A percentile compares a stretch with the other conserved stretches of the same genome.
These are phyloP conservation scores for Simalia tracyae DNA, from an alignment of 2,797 vertebrate species.

Conservation along the genomic window DNA sequence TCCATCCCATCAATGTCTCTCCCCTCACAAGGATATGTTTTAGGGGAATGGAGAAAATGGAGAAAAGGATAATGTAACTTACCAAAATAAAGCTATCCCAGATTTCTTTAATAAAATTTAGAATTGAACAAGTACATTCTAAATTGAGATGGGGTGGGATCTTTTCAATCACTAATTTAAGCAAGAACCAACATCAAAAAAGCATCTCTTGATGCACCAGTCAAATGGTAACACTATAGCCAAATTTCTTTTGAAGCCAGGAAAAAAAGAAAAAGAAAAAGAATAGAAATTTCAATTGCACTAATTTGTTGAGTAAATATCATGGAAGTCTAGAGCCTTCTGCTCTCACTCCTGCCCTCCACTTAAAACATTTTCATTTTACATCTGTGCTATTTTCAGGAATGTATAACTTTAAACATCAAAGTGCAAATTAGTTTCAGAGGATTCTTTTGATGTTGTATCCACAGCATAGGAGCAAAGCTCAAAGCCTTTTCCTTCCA, in stretches of 20 bases:
- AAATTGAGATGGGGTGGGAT: neutral
- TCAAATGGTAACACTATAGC: neutral
- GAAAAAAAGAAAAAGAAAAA: neutral
- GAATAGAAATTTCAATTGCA: neutral
- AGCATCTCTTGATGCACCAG: neutral
- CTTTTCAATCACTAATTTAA: neutral
- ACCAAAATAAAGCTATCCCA: neutral
- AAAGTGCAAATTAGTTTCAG: conserved; percentile 67
- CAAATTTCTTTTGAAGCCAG: neutral
- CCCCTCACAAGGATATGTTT: neutral
- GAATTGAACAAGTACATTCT: neutral
- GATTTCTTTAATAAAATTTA: neutral
- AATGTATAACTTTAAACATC: conserved; percentile 66
- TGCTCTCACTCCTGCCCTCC: neutral
- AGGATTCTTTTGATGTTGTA: conserved; percentile 67
- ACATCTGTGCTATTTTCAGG: conserved; percentile 57
- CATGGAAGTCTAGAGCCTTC: neutral
- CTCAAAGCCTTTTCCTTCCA: conserved; percentile 62
- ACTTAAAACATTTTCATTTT: conserved; percentile 58
- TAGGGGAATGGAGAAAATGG: neutral
- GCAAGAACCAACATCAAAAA: neutral
- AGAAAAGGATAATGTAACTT: neutral
- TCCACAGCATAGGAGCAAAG: conserved; percentile 51
- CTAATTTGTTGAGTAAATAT: conserved; percentile 20
- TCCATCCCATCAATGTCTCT: neutral